A percentile compares a stretch with the other conserved stretches of the same genome.
phyloP scores from a whole-genome alignment of 2,113 vertebrate genomes.

The Hypanus sabinus region DNA sequence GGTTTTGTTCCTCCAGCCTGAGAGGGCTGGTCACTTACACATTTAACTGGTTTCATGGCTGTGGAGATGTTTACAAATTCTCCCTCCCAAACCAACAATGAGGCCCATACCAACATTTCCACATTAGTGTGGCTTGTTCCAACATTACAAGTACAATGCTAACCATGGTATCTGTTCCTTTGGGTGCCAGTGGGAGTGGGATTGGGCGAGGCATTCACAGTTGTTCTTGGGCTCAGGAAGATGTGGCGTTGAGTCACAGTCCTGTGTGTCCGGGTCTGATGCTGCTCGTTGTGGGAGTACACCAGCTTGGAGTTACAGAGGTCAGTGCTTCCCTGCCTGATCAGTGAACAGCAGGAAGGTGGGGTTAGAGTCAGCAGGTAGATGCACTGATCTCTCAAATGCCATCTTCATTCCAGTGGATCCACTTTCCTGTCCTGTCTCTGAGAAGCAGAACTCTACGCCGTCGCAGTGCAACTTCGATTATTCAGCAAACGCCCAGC shows the following conservation, averaged over 20 bases:
- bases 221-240: not conserved
- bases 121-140: not conserved
- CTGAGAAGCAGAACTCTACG: not conserved
- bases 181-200: not conserved
- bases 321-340: not conserved
- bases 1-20: no score
- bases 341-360: not conserved
- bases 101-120: not conserved
- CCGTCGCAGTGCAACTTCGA: not conserved
- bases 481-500: no score
- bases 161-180: not conserved
- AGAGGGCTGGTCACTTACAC: not conserved
- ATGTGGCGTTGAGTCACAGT: not conserved
- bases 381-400: not conserved
- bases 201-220: not conserved
- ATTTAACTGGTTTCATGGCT: not conserved
- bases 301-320: not conserved
- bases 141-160: not conserved
- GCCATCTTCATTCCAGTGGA: not conserved
- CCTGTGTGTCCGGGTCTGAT: not conserved
- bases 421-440: not conserved
- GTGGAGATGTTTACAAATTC: not conserved
- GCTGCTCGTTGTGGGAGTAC: not conserved
- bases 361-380: not conserved
- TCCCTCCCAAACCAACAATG: not conserved